Evolutionary conservation across 2,113 vertebrate species (phyloP).

Genomic region (Leucosticte australis): DNA sequence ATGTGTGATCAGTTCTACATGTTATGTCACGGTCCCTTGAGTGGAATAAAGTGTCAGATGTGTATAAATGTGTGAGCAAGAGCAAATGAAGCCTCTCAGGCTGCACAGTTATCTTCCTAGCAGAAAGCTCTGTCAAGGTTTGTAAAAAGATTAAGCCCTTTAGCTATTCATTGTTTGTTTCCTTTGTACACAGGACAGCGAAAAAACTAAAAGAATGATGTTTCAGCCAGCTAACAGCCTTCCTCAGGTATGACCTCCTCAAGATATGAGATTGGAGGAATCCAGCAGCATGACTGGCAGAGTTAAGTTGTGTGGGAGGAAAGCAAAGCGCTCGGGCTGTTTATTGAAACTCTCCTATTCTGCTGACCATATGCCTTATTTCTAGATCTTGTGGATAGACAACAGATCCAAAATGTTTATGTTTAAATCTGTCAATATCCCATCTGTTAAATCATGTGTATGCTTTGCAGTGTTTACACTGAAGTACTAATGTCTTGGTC

Average conservation of each 20-base stretch:
- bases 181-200: slow-evolving; percentile 67
- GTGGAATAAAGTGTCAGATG: neutral
- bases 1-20: neutral
- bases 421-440: neutral
- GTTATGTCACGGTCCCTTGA: neutral
- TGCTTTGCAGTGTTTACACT: neutral
- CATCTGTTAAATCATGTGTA: neutral
- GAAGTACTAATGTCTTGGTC: slow-evolving; percentile 15
- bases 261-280: neutral
- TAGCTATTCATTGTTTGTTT: slow-evolving; percentile 23
- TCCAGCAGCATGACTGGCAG: slow-evolving; percentile 32
- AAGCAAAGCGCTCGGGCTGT: neutral
- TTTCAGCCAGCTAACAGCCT: slow-evolving; percentile 72
- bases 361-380: slow-evolving; percentile 61
- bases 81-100: neutral
- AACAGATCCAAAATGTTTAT: neutral
- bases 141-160: neutral
- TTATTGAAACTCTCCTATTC: neutral
- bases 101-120: neutral
- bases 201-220: slow-evolving; percentile 67
- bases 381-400: neutral
- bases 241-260: slow-evolving; percentile 72
- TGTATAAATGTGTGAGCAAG: neutral
- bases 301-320: slow-evolving; percentile 54
- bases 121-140: neutral